These are phyloP conservation scores for Hylia prasina DNA, from an alignment of 2,113 vertebrate genomes.

Conservation along the genomic window DNA sequence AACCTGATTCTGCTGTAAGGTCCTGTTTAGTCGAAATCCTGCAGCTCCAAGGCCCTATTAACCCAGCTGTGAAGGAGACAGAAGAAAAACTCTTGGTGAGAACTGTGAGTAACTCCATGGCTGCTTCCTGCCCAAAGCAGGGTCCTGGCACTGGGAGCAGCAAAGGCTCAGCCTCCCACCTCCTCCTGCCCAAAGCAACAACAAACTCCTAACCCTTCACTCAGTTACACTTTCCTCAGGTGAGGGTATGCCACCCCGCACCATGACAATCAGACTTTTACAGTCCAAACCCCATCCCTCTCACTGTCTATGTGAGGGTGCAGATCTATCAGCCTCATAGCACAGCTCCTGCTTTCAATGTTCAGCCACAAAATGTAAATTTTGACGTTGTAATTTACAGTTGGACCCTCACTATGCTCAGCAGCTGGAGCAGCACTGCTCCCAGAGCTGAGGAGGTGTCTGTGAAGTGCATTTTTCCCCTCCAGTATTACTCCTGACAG, in stretches of 20 bases:
- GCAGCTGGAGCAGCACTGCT: background rate
- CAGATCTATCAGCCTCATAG: background rate
- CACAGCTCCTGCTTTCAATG: background rate
- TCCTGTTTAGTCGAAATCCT: background rate
- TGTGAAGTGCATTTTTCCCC: background rate
- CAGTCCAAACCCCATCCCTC: background rate
- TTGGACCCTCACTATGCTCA: background rate
- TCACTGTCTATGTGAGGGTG: background rate
- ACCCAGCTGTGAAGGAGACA: background rate
- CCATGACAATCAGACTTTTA: background rate
- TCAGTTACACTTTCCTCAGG: background rate
- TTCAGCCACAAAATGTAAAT: background rate
- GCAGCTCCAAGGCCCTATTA: background rate
- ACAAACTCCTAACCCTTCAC: background rate
- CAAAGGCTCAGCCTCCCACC: background rate
- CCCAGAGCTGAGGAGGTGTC: background rate
- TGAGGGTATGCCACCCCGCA: background rate
- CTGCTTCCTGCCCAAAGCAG: background rate
- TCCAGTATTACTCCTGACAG: background rate
- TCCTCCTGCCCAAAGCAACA: background rate
- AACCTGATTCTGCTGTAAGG: background rate
- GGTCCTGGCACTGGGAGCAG: background rate
- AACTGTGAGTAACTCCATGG: background rate
- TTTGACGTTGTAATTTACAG: background rate
- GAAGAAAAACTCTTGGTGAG: background rate